These are phyloP conservation scores for Epizoanthus fatuus DNA, from an alignment of 92 coral and sea anemone species.

Conservation along the genomic window DNA sequence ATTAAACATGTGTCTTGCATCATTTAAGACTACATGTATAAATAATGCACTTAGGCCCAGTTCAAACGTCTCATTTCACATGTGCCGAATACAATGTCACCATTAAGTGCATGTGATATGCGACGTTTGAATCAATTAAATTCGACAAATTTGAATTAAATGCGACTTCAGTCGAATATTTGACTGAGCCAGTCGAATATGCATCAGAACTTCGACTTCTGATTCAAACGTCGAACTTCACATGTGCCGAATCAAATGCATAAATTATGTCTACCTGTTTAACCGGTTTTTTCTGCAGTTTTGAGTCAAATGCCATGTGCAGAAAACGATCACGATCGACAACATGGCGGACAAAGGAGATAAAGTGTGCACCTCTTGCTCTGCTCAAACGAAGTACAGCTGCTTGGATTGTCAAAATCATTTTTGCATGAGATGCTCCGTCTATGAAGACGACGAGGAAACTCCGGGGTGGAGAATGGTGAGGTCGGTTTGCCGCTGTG, in stretches of 20 bases:
- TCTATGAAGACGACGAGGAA: slow-evolving; percentile 41
- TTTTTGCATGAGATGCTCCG: slow-evolving; percentile 38
- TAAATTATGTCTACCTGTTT: slow-evolving; percentile 28
- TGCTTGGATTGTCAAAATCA: slow-evolving; percentile 39
- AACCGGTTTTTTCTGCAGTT: slow-evolving; percentile 18
- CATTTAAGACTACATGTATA: too few relatives aligned
- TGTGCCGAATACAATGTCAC: too few relatives aligned
- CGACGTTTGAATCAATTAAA: too few relatives aligned
- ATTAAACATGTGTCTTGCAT: too few relatives aligned
- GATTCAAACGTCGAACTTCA: not conserved
- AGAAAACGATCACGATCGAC: slow-evolving; percentile 18
- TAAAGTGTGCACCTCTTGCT: slow-evolving; percentile 30
- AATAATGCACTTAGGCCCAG: too few relatives aligned
- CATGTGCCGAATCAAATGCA: slow-evolving; percentile 2
- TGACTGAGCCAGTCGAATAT: too few relatives aligned
- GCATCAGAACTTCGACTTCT: not conserved
- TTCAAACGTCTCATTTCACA: too few relatives aligned
- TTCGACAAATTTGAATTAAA: too few relatives aligned
- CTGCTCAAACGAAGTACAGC: slow-evolving; percentile 24
- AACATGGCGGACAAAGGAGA: slow-evolving; percentile 31
- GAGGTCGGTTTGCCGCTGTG: slow-evolving; percentile 35
- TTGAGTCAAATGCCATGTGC: slow-evolving; percentile 28
- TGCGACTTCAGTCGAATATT: too few relatives aligned
- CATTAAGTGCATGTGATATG: too few relatives aligned
- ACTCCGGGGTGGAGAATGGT: slow-evolving; percentile 35